A percentile compares a stretch with the other conserved stretches of the same genome.
These are phyloP conservation scores for Channallabes apus DNA, from an alignment of 2,797 vertebrate genomes.

Conservation along the genomic window DNA sequence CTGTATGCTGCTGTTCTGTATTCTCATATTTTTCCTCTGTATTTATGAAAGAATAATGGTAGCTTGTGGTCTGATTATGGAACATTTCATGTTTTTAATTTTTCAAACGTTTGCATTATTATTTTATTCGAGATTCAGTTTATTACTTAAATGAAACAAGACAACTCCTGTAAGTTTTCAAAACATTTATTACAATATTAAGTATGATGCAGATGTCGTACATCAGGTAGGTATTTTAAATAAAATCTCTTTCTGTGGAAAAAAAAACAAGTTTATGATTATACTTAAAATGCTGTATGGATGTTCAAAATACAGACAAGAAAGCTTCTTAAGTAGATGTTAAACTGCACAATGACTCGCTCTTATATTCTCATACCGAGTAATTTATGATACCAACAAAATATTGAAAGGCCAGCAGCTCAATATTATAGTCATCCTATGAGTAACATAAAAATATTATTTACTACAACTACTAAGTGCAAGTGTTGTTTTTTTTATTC, in stretches of 20 bases:
- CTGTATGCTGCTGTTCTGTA: not conserved
- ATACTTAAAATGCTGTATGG: conserved; percentile 11
- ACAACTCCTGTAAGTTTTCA: not conserved
- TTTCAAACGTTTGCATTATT: not conserved
- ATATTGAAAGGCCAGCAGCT: not conserved
- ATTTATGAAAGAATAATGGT: not conserved
- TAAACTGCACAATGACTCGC: not conserved
- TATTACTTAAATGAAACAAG: not conserved
- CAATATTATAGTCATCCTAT: not conserved
- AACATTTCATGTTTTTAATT: not conserved
- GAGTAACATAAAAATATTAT: conserved; percentile 2
- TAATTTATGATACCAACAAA: conserved; percentile 10
- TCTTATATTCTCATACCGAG: not conserved
- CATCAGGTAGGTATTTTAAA: conserved; percentile 16
- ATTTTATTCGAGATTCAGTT: not conserved
- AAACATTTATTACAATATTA: conserved; percentile 46
- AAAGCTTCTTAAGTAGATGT: not conserved
- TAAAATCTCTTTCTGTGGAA: not conserved
- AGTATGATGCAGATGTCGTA: conserved; percentile 23
- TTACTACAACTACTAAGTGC: not conserved
- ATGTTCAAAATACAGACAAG: conserved; percentile 23
- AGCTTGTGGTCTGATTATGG: not conserved
- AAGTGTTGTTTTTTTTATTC: not conserved
- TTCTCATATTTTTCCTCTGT: not conserved
- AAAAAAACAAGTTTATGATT: conserved; percentile 9